These are phyloP conservation scores for Scotopteryx bipunctaria DNA, from an alignment of 2,888 invertebrate genomes.

Conservation along the genomic window DNA sequence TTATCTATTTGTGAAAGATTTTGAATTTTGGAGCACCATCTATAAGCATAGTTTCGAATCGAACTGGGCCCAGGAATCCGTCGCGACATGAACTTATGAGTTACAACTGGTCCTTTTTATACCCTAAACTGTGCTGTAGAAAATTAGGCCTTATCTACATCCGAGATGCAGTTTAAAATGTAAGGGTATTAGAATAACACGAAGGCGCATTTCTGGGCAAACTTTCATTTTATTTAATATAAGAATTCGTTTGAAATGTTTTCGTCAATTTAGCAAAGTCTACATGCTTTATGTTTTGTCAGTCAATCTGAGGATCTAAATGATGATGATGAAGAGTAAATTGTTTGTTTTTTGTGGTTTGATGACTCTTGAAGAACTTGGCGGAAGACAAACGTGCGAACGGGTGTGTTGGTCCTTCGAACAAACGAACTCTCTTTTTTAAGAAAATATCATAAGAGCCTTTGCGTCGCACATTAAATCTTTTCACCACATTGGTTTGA, in stretches of 20 bases:
- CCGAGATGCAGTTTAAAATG: constrained; percentile 4
- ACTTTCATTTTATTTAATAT: constrained; percentile 21
- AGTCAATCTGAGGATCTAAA: constrained; percentile 25
- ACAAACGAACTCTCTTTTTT: too few species aligned
- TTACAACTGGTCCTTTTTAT: constrained; percentile 64
- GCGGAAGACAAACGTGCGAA: not conserved
- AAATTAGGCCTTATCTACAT: constrained; percentile 47
- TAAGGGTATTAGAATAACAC: constrained; percentile 11
- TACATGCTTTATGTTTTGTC: constrained; percentile 27
- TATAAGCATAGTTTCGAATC: constrained; percentile 55
- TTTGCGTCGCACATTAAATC: too few species aligned
- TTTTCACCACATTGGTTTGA: too few species aligned
- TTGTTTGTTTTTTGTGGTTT: constrained; percentile 13
- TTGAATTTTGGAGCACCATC: constrained; percentile 46
- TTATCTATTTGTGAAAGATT: not conserved
- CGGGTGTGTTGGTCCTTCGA: constrained; percentile 4
- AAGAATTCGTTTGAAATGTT: constrained; percentile 25
- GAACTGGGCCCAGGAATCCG: constrained; percentile 63
- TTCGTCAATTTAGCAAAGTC: constrained; percentile 29
- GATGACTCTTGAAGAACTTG: not conserved
- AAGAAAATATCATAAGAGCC: too few species aligned
- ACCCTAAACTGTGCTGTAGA: constrained; percentile 47
- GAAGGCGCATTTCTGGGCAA: constrained; percentile 24
- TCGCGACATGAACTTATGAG: constrained; percentile 76
- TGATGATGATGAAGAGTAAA: constrained; percentile 22